phyloP scores from a whole-genome alignment of 2,888 invertebrate genomes.

The Orchesella flavescens region DNA sequence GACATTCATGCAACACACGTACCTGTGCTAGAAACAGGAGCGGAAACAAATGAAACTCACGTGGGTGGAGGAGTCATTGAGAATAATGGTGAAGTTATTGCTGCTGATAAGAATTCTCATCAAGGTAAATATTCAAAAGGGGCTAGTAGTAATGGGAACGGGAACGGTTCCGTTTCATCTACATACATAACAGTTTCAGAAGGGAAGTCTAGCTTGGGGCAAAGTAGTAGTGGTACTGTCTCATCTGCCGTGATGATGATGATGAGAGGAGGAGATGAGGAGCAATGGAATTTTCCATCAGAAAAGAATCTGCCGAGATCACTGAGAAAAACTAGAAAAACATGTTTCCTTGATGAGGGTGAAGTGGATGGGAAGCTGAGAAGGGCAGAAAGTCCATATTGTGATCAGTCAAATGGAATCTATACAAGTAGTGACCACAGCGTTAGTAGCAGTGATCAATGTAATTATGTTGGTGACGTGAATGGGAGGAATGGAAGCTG shows the following conservation, averaged over 20 bases:
- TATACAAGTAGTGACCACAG: slow-evolving; percentile 26
- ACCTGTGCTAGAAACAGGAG: slow-evolving; percentile 18
- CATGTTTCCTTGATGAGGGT: slow-evolving; percentile 69
- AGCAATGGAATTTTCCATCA: slow-evolving; percentile 71
- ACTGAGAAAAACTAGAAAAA: slow-evolving; percentile 70
- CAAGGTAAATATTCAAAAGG: slow-evolving; percentile 26
- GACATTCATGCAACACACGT: slow-evolving; percentile 19
- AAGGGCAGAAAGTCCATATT: slow-evolving; percentile 39
- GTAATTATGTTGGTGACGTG: background rate
- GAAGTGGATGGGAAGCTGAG: slow-evolving; percentile 37
- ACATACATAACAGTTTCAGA: slow-evolving; percentile 52
- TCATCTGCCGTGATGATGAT: slow-evolving; percentile 45
- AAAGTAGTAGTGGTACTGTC: slow-evolving; percentile 42
- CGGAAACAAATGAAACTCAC: background rate
- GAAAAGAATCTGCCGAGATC: slow-evolving; percentile 72
- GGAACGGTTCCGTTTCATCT: slow-evolving; percentile 25
- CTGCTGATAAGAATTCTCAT: background rate
- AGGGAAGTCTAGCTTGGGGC: slow-evolving; percentile 55
- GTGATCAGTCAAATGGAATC: slow-evolving; percentile 26
- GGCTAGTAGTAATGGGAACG: background rate
- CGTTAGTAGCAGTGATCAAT: slow-evolving; percentile 1
- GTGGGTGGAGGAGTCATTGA: background rate
- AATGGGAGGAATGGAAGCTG: slow-evolving; percentile 27
- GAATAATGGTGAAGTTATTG: background rate
- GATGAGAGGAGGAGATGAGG: slow-evolving; percentile 66